Conservation (phyloP, 1,140 invertebrate genomes). For the Parapsyche elsis region DNA sequence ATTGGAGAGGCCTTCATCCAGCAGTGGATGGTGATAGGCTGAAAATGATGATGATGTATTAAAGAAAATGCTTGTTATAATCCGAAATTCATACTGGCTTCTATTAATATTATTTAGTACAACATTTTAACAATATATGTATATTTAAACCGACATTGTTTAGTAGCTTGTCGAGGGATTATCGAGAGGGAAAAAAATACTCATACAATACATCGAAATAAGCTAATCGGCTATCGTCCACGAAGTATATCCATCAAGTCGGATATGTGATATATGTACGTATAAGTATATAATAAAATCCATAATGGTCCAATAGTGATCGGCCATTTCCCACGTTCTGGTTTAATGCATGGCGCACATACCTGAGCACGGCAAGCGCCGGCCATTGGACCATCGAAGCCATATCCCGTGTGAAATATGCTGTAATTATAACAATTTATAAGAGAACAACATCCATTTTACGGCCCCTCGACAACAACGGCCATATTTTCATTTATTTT, state of each 20-base stretch:
- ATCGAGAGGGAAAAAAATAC: too few species aligned
- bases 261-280: conserved; percentile 8
- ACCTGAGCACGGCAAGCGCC: conserved; percentile 23
- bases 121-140: too few species aligned
- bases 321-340: conserved; percentile 40
- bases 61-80: too few species aligned
- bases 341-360: conserved; percentile 34
- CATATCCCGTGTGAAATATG: conserved; percentile 40
- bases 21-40: too few species aligned
- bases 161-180: too few species aligned
- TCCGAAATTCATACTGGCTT: too few species aligned
- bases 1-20: too few species aligned
- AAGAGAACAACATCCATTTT: conserved; percentile 34
- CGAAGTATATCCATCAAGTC: conserved; percentile 9
- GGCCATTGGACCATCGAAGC: conserved; percentile 32
- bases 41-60: too few species aligned
- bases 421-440: conserved; percentile 44
- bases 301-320: conserved; percentile 36
- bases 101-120: too few species aligned
- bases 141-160: too few species aligned
- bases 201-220: neutral
- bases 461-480: conserved; percentile 29
- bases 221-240: conserved; percentile 16
- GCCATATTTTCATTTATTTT: neutral
- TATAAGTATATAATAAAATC: conserved; percentile 24